Evolutionary conservation across 1,140 invertebrate species (phyloP).

Genomic region (Coelopa frigida): DNA sequence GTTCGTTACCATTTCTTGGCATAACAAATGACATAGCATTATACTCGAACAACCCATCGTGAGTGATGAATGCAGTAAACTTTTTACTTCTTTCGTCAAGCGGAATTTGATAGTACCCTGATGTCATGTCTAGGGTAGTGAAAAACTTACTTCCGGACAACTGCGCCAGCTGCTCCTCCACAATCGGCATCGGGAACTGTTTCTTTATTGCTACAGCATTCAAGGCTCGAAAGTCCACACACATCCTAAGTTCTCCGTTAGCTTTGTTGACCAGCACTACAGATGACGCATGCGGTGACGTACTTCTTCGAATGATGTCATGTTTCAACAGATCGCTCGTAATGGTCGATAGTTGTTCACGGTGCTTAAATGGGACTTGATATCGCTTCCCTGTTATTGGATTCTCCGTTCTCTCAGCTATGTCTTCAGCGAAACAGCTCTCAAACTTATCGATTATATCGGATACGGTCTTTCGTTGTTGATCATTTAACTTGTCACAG

Average conservation of each 20-base stretch:
- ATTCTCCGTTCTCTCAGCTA: slow-evolving; percentile 2
- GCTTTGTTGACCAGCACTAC: slow-evolving; percentile 49
- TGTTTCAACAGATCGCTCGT: slow-evolving; percentile 27
- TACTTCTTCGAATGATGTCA: slow-evolving; percentile 36
- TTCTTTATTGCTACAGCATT: slow-evolving; percentile 3
- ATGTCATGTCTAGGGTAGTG: slow-evolving; percentile 38
- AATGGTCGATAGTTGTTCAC: slow-evolving; percentile 12
- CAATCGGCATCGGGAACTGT: not conserved
- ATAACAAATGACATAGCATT: slow-evolving; percentile 25
- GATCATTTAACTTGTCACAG: not conserved
- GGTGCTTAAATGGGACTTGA: slow-evolving; percentile 10
- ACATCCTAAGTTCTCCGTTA: slow-evolving; percentile 11
- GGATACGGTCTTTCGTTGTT: not conserved
- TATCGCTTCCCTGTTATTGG: slow-evolving; percentile 19
- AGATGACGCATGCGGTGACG: slow-evolving; percentile 20
- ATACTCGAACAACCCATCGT: slow-evolving; percentile 24
- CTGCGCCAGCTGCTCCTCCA: slow-evolving; percentile 3
- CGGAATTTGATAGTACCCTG: slow-evolving; percentile 48
- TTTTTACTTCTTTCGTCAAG: slow-evolving; percentile 28
- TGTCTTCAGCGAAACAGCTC: too few species aligned
- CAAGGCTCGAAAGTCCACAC: slow-evolving; percentile 5
- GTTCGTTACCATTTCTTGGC: slow-evolving; percentile 37
- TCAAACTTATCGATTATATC: not conserved
- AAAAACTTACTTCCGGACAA: slow-evolving; percentile 16
- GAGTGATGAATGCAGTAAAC: slow-evolving; percentile 45